Conservation (phyloP, 1,140 invertebrate species). For the Megalonaias nervosa region DNA sequence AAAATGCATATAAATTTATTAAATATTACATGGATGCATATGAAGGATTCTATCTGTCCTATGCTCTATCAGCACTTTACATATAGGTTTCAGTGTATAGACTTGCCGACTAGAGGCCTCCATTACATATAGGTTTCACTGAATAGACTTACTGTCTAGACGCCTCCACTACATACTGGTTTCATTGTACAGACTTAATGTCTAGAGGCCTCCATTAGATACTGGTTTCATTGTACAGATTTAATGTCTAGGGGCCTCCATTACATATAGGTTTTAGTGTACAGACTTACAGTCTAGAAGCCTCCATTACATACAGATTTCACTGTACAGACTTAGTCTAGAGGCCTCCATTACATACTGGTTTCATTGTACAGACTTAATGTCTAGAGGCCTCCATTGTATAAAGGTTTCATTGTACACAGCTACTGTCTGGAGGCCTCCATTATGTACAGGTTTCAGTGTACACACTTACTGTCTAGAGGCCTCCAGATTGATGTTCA, state of each 20-base stretch:
- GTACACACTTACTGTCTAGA: constrained; percentile 82
- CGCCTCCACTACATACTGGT: no score
- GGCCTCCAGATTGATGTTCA: constrained; percentile 91
- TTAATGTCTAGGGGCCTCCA: constrained; percentile 91
- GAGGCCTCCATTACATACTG: constrained; percentile 73
- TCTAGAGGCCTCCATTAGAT: no score
- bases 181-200: no score
- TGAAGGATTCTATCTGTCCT: not conserved
- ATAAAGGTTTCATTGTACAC: no score
- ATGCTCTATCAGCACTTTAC: not conserved
- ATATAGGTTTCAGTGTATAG: not conserved
- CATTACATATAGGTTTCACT: no score
- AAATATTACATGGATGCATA: not conserved
- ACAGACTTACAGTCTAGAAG: no score
- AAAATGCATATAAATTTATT: not conserved
- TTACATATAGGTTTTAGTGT: no score
- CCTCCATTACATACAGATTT: not conserved
- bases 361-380: no score
- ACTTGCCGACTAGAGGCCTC: constrained; percentile 84
- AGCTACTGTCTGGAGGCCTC: no score
- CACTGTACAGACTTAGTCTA: constrained; percentile 76
- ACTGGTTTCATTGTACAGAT: constrained; percentile 6
- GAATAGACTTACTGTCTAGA: no score
- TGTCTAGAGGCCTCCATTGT: no score
- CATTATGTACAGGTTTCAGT: no score